Base-by-base conservation (phyloP, 2,113 vertebrate genomes). In the Electrona antarctica region DNA sequence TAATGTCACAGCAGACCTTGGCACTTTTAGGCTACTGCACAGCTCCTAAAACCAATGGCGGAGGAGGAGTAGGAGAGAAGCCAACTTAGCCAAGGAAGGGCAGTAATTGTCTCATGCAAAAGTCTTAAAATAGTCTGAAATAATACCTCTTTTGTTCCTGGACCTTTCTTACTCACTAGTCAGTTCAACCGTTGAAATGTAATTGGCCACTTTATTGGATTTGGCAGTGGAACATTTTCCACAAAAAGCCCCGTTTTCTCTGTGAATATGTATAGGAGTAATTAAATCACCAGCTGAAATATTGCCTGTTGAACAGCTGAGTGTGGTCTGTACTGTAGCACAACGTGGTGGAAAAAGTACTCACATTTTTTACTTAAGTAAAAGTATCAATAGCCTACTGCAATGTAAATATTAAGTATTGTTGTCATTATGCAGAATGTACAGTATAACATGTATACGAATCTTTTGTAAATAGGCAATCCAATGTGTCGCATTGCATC, bases 251-350 rank as follows among this genome's bases (percentile, higher is more conserved):
- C 21, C 10, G 5, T n/a, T 67, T 3, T 41, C n/a, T 57, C 13
- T 54, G 8, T 57, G 52, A 67, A 57, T 15, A 65, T 21, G 6
- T 14, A 11, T 28, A n/a, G 48, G 7, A 60, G 45, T 51, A 6
- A 70, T 52, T 70, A 70, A 60, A 50, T 33, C 58, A 60, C 12
- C 67, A 61, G 15, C 46, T 51, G 28, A 60, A 49, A 70, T 28
- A 50, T 28, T 59, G n/a, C 15, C 21, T 28, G 13, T 28, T 50
- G 8, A 29, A 60, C 51, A 54, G 50, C 54, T 46, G 14, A 47
- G 7, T 54, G 52, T 12, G 48, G 21, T 21, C 21, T 21, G 21
- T 21, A 21, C 21, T 21, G 21, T 21, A 21, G 21, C 21, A 21
- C 21, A 21, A 21, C 2, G 21, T 21, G 21, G 21, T 21, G 21